These are phyloP conservation scores for Acanthosepion pharaonis DNA, from an alignment of 2,888 invertebrate genomes.

Conservation along the genomic window DNA sequence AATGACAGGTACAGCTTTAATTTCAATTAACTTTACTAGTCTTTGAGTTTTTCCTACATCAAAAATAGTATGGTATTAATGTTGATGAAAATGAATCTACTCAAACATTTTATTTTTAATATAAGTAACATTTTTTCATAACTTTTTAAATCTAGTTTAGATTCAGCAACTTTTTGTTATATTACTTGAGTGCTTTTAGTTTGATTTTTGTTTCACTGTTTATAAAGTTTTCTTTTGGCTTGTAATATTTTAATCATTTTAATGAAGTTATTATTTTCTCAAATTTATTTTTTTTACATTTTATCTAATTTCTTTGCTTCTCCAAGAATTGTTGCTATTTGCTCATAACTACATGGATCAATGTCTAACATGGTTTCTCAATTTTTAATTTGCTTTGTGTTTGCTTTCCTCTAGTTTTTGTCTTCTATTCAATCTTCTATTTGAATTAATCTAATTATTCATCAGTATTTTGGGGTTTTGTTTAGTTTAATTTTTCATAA, in stretches of 20 bases:
- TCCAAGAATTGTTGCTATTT: background rate
- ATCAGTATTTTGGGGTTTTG: background rate
- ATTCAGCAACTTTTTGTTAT: background rate
- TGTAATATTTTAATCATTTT: conserved; percentile 11
- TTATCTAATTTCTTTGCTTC: background rate
- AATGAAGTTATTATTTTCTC: background rate
- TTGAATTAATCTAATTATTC: conserved; percentile 6
- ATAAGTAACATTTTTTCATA: background rate
- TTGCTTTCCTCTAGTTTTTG: background rate
- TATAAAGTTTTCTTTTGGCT: background rate
- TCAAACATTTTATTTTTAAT: background rate
- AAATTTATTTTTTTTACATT: background rate
- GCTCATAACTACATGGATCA: background rate
- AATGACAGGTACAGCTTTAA: background rate
- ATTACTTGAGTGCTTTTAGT: background rate
- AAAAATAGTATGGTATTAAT: background rate
- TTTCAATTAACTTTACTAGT: background rate
- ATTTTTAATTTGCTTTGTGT: background rate
- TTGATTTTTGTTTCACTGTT: no score
- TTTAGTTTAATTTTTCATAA: no score
- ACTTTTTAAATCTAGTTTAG: background rate
- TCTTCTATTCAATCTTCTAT: background rate
- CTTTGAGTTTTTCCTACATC: background rate
- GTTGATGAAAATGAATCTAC: background rate
- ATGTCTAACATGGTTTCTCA: background rate